A percentile compares a stretch with the other conserved stretches of the same genome.
Conservation (phyloP, 2,113 vertebrate species). For the Lamprotornis superbus region DNA sequence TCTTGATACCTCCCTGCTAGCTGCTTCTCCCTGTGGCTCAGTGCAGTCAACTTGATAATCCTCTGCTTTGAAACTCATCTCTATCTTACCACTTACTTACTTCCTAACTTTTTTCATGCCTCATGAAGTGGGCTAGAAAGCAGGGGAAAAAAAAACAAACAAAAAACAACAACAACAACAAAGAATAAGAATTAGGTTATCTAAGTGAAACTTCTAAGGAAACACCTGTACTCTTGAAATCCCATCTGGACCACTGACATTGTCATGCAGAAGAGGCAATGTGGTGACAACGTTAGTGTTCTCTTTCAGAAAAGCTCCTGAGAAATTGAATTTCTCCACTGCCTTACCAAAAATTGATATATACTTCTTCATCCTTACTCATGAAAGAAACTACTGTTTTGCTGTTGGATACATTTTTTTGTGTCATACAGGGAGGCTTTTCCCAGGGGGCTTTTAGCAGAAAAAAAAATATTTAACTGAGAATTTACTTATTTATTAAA, state of each 20-base stretch:
- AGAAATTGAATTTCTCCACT: not conserved
- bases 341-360: not conserved
- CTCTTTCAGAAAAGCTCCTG: not conserved
- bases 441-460: rapidly evolving
- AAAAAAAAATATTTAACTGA: not conserved
- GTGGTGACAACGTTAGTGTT: not conserved
- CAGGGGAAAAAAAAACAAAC: not conserved
- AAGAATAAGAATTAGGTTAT: not conserved
- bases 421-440: not conserved
- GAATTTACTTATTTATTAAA: not conserved
- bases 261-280: not conserved
- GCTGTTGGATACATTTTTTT: not conserved
- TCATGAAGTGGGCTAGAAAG: not conserved
- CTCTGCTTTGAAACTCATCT: not conserved
- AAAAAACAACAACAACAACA: not conserved
- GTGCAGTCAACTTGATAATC: not conserved
- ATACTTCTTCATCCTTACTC: not conserved
- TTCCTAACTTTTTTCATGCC: not conserved
- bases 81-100: not conserved
- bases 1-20: not conserved
- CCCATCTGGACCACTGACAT: not conserved
- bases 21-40: not conserved
- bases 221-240: not conserved
- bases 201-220: not conserved
- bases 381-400: not conserved